These are phyloP conservation scores for Danio choprae DNA, from an alignment of 2,797 vertebrate species.

Conservation along the genomic window DNA sequence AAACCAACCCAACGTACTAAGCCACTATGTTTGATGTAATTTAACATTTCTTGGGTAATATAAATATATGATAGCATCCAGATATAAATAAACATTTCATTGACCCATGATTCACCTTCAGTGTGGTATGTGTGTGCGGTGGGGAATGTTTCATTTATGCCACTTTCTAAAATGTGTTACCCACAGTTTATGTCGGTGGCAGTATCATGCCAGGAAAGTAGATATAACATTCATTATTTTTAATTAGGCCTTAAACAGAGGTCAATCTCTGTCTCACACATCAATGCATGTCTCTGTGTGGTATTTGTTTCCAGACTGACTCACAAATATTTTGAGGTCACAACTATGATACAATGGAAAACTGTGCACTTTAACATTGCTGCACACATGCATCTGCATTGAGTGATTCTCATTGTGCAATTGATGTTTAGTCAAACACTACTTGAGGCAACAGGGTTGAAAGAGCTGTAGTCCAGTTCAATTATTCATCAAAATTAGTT, in stretches of 20 bases:
- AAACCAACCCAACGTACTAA: too few species aligned
- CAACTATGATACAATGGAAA: constrained; percentile 46
- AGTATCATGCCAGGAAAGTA: neutral
- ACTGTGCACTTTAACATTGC: constrained; percentile 41
- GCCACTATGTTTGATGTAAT: too few species aligned
- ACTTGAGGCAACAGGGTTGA: neutral
- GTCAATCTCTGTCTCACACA: neutral
- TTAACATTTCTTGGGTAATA: too few species aligned
- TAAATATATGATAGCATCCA: neutral
- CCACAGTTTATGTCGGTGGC: constrained; percentile 29
- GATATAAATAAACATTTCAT: constrained; percentile 49
- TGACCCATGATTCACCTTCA: constrained; percentile 43
- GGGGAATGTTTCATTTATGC: constrained; percentile 30
- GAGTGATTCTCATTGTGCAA: constrained; percentile 59
- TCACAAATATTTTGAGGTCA: constrained; percentile 43
- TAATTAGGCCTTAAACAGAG: neutral
- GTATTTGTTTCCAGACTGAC: constrained; percentile 45
- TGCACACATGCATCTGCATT: constrained; percentile 59
- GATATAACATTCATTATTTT: neutral
- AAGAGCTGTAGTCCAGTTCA: neutral
- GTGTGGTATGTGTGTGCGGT: constrained; percentile 51
- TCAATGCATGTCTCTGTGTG: constrained; percentile 23
- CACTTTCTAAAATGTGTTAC: constrained; percentile 49
- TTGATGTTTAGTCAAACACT: constrained; percentile 10
- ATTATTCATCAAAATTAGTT: neutral